These are phyloP conservation scores for Halcyon senegalensis DNA, from an alignment of 2,113 vertebrate species.

Conservation along the genomic window DNA sequence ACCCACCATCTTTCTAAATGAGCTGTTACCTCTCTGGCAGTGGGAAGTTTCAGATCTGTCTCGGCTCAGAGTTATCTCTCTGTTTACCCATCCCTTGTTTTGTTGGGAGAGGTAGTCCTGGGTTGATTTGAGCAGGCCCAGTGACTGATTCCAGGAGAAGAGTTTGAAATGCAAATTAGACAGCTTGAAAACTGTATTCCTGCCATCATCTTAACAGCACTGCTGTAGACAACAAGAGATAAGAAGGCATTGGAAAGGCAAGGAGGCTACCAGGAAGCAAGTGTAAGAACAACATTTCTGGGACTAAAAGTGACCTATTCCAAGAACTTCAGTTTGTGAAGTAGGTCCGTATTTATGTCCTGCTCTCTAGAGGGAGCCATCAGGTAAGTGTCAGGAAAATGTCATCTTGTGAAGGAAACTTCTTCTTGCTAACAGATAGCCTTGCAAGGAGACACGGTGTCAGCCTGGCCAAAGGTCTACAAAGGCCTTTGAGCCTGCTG, in stretches of 20 bases:
- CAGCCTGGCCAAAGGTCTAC: neutral
- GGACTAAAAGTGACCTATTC: neutral
- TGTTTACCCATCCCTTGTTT: neutral
- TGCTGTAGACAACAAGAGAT: neutral
- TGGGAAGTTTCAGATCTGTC: accelerated
- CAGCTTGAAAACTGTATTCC: neutral
- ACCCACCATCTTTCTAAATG: neutral
- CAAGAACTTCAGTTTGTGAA: neutral
- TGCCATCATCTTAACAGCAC: neutral
- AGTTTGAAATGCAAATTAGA: neutral
- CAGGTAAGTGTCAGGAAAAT: neutral
- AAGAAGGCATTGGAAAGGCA: neutral
- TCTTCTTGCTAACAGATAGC: neutral
- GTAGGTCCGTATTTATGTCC: neutral
- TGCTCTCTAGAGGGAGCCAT: neutral
- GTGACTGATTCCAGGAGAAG: neutral
- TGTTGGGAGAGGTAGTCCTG: neutral
- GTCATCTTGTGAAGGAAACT: neutral
- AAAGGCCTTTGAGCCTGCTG: neutral
- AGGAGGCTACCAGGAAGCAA: accelerated
- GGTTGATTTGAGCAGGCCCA: neutral
- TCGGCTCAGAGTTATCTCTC: neutral
- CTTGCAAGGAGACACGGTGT: accelerated
- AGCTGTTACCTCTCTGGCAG: neutral
- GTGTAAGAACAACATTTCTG: neutral